Base-by-base conservation (phyloP, 1,140 invertebrate species). In the Saxidomus purpurata region DNA sequence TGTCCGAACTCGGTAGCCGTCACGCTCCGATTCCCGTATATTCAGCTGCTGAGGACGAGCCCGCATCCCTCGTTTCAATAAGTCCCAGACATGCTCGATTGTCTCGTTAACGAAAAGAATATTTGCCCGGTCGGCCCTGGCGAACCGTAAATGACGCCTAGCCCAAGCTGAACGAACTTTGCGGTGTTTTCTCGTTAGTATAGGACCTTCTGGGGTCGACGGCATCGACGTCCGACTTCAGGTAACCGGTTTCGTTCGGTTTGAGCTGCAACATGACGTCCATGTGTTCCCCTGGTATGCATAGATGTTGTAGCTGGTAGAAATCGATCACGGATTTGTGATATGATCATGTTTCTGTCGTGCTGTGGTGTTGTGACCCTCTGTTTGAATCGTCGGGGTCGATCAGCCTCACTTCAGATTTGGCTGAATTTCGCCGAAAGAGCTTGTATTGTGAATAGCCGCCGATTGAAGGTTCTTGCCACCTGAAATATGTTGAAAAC, bases 391-490 rank as follows among this genome's bases (percentile, higher is more conserved):
- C 43, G 38, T 25, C 74, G 34, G 25, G 38, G 19, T 28, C 74
- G 74, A 49, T 77, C 74, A 77, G 74, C 36, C 8, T 43, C 74
- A 77, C 74, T 40, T 77, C 74, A 36, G 34, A 25, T 77, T 40
- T 40, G 36, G 25, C 47, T 28, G 40, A 43, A 77, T 77, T 77
- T 77, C 22, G 34, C 38, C 34, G 38, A 47, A 49, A 77, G n/a
- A n/a, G n/a, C n/a, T n/a, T n/a, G n/a, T n/a, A n/a, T n/a, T n/a
- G n/a, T n/a, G n/a, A n/a, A n/a, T 47, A 47, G 43, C 15, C 43
- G 34, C 36, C 74, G 38, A 36, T 77, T 77, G 74, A 77, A 77
- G n/a, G 25, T 77, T 77, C 74, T 43, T 36, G 74, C 74, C 36
- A 77, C 74, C 74, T 77, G 74, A 77, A 77, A 43, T 77, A 47